phyloP scores from a whole-genome alignment of 2,888 invertebrate species.

The Trachelus iudaicus region DNA sequence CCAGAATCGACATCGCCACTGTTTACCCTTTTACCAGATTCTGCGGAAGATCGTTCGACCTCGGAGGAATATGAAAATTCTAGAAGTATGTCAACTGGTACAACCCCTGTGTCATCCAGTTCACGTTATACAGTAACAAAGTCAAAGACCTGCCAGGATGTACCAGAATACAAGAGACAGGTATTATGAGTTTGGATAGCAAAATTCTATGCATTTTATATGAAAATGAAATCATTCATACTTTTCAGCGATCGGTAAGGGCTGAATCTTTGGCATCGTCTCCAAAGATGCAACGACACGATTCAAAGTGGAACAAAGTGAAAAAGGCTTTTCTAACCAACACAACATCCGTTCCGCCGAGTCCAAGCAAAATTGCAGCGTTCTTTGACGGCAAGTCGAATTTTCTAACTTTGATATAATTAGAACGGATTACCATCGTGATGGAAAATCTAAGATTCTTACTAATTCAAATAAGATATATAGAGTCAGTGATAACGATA shows the following conservation, averaged over 20 bases:
- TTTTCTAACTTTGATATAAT: background rate
- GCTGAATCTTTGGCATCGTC: slow-evolving; percentile 43
- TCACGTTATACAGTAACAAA: slow-evolving; percentile 6
- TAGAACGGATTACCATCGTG: background rate
- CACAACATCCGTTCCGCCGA: slow-evolving; percentile 73
- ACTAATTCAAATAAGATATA: background rate
- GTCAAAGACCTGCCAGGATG: slow-evolving; percentile 35
- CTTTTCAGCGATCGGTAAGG: slow-evolving; percentile 29
- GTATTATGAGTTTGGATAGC: slow-evolving; percentile 29
- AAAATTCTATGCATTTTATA: background rate
- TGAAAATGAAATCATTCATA: background rate
- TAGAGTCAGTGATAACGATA: background rate
- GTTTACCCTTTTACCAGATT: slow-evolving; percentile 31
- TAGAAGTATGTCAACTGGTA: slow-evolving; percentile 16
- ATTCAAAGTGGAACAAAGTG: slow-evolving; percentile 80
- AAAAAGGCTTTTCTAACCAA: slow-evolving; percentile 78
- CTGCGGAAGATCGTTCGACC: slow-evolving; percentile 38
- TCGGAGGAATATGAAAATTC: slow-evolving; percentile 26
- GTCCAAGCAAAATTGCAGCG: slow-evolving; percentile 74
- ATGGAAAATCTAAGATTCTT: background rate
- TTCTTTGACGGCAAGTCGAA: slow-evolving; percentile 57
- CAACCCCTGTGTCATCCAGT: slow-evolving; percentile 26
- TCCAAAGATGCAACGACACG: slow-evolving; percentile 67
- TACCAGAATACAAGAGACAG: slow-evolving; percentile 46
- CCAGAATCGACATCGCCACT: slow-evolving; percentile 59